These are phyloP conservation scores for Panopea generosa DNA, from an alignment of 2,888 invertebrate genomes.

Conservation along the genomic window DNA sequence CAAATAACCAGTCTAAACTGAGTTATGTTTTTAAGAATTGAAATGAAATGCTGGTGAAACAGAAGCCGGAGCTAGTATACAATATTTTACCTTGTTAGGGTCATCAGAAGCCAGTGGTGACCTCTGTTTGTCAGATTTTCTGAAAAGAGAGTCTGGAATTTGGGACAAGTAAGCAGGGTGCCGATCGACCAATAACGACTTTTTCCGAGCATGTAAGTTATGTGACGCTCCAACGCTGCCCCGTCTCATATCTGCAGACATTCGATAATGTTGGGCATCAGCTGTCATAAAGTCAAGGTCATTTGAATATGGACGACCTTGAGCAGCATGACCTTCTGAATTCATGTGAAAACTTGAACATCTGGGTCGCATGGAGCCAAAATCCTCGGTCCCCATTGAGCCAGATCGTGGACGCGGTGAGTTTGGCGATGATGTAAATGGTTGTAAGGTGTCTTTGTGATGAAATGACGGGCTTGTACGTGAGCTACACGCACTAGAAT, in stretches of 20 bases:
- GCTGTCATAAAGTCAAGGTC: constrained; percentile 59
- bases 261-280: constrained; percentile 66
- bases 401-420: constrained; percentile 75
- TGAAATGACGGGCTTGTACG: constrained; percentile 73
- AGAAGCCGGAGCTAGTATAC: too few species aligned
- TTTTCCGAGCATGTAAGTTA: constrained; percentile 75
- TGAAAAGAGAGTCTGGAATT: constrained; percentile 54
- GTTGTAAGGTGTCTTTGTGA: constrained; percentile 69
- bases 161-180: constrained; percentile 73
- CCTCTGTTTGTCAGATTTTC: constrained; percentile 61
- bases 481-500: constrained; percentile 69
- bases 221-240: constrained; percentile 79
- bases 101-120: constrained; percentile 52
- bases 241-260: constrained; percentile 76
- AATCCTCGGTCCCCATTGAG: constrained; percentile 76
- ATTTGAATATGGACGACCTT: constrained; percentile 63
- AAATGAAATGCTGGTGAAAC: too few species aligned
- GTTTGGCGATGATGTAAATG: constrained; percentile 69
- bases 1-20: too few species aligned
- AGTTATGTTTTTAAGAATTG: too few species aligned
- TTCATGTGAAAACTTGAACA: constrained; percentile 81
- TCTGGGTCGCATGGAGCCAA: constrained; percentile 73
- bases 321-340: constrained; percentile 77
- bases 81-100: constrained; percentile 37
- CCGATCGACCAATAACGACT: constrained; percentile 75